Base-by-base conservation (phyloP, 1,140 invertebrate species). In the Daktulosphaira vitifoliae region DNA sequence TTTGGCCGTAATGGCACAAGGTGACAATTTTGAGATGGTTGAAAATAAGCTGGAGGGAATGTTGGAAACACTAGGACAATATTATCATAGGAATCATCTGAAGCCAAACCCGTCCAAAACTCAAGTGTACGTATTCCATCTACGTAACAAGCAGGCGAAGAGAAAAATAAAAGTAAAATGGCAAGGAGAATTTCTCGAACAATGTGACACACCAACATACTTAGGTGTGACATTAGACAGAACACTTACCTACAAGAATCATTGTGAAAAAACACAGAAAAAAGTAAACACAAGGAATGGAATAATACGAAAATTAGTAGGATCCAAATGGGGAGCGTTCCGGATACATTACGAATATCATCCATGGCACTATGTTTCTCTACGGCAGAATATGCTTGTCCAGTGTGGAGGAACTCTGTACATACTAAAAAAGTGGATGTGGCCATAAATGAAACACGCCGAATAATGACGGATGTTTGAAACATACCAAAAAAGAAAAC, bases 401-500 rank as follows among this genome's bases (percentile, higher is more conserved):
- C 54, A 20, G 20, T 20, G 11, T 64, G 56, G 56, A 25, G 42
- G 15, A 25, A 44, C 16, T 64, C 39, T 23, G 25, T 39, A 25
- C 13, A 50, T 23, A n/a, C 25, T 25, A 50, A 50, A 26, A 1
- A 26, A 15, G 25, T 50, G 26, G 49, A 29, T n/a, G 26, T n/a
- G 25, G 49, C 15, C 25, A 11, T 29, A 4, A 50, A 50, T 50
- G 25, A 50, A 7, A 29, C 13, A 2, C 15, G n/a, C 52, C 52
- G 73, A 76, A 76, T 76, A 77, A 77, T 74, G 76, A 77, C 72
- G 71, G 73, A 75, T 74, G 75, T 76, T 75, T 75, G 76, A 74
- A 76, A 49, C 29, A 4, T 49, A 23, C 44, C 22, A 65, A 42
- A n/a, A 44, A 20, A 37, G 22, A 46, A 26, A 38, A 20, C 8